Evolutionary conservation across 2,797 vertebrate genomes (phyloP), one percentile per base, ranked within the genome.

Genomic region (Dallia pectoralis): DNA sequence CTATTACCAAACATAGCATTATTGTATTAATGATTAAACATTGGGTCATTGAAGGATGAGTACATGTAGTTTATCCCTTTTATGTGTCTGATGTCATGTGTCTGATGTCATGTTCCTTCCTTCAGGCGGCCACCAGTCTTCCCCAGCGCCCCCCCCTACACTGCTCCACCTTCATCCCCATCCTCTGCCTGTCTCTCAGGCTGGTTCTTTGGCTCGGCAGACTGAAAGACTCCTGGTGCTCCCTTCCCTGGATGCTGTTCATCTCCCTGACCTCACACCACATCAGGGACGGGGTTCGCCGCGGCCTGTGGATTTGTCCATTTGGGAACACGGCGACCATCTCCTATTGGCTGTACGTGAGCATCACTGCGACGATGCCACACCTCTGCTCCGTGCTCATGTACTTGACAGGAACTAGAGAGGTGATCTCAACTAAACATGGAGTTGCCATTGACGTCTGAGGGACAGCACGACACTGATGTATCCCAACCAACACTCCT

Each of bases 181-280:
- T 93, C n/a, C 87, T 94, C 67, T 96, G 92, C 72, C 90, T 98
- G 84, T 91, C 91, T 2, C 88, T 99, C 40, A 96, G 96, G 81
- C 88, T 97, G 76, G 85, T 94, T 71, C 95, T 97, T 95, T 94
- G 96, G 89, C 84, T 96, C 48, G 92, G 95, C 70, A 95, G 93
- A 78, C 94, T 98, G 78, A 98, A 96, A 82, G 96, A 97, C 68
- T 95, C 96, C 0, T 98, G 96, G 97, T 96, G 95, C 88, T 97
- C 96, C 82, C 90, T 99, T 83, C 98, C 97, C 1, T 98, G 96
- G 97, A 96, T 99, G 96, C 84, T 99, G 29, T 96, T 98, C 77
- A 91, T 99, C 72, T 95, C 96, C 61, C 95, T 97, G 94, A 93
- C 94, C 4, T 97, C 98, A 0, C 98, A 99, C 86, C 98, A 99